A percentile compares a stretch with the other conserved stretches of the same genome.
These are phyloP conservation scores for Taenioides sp. DNA, from an alignment of 2,797 vertebrate genomes.

Conservation along the genomic window DNA sequence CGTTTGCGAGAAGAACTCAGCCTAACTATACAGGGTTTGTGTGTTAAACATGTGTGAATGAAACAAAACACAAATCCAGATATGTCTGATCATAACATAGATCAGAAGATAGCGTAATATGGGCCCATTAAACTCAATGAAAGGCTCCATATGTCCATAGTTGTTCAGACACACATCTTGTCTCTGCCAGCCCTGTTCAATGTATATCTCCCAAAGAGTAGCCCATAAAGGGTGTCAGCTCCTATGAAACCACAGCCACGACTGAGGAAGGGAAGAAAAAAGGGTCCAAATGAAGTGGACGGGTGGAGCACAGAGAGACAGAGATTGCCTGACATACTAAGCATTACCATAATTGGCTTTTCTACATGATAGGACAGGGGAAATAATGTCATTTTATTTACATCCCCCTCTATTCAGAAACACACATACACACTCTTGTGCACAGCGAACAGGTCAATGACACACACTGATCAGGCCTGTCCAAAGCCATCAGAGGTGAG, in stretches of 20 bases:
- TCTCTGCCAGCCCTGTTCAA: slow-evolving; percentile 33
- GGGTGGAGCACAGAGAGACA: slow-evolving; percentile 59
- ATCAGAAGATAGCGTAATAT: too few species aligned
- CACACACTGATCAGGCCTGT: slow-evolving; percentile 99
- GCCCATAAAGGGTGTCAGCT: slow-evolving; percentile 78
- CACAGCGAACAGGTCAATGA: slow-evolving; percentile 95
- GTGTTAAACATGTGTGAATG: too few species aligned
- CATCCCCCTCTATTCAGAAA: slow-evolving; percentile 83
- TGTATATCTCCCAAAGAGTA: slow-evolving; percentile 73
- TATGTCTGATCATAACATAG: too few species aligned
- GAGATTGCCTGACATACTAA: slow-evolving; percentile 96
- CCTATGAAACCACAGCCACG: slow-evolving; percentile 79
- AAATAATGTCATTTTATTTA: slow-evolving; percentile 99
- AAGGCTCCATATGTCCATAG: slow-evolving; percentile 8
- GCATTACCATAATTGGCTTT: slow-evolving; percentile 99
- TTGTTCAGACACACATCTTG: slow-evolving; percentile 19
- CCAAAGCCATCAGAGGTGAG: slow-evolving; percentile 98
- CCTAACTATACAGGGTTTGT: too few species aligned
- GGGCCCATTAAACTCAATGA: background rate
- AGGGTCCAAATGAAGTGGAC: slow-evolving; percentile 56
- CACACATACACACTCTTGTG: slow-evolving; percentile 61
- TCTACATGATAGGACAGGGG: slow-evolving; percentile 99
- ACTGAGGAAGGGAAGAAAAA: slow-evolving; percentile 56
- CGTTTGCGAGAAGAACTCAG: too few species aligned
- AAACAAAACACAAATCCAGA: too few species aligned